Evolutionary conservation across 1,140 invertebrate species (phyloP).

Genomic region (Chironomus striatipennis): DNA sequence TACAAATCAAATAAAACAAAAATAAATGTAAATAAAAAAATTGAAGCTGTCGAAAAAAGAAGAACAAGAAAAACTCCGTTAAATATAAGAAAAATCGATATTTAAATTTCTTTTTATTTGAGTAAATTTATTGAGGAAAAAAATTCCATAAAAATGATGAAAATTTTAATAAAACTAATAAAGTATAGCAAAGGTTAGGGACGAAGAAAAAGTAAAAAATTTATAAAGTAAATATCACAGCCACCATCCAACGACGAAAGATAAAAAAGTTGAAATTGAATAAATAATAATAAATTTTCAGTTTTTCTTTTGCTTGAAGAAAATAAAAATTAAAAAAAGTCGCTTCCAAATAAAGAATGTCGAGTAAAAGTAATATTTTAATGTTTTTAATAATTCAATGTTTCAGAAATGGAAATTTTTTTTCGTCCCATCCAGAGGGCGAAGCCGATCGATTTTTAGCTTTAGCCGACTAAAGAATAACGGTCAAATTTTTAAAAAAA

Average conservation of each 20-base stretch:
- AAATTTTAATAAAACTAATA: neutral
- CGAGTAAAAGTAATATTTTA: neutral
- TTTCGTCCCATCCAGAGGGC: too few relatives aligned
- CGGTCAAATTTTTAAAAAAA: too few relatives aligned
- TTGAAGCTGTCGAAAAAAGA: neutral
- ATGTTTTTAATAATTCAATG: slow-evolving; percentile 11
- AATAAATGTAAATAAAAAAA: neutral
- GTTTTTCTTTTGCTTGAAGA: neutral
- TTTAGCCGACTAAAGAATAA: too few relatives aligned
- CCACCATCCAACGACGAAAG: too few relatives aligned
- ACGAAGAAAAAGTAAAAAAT: too few relatives aligned
- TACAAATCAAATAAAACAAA: neutral
- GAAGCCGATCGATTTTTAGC: too few relatives aligned
- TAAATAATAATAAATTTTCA: neutral
- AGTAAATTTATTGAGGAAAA: too few relatives aligned
- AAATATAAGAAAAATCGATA: neutral
- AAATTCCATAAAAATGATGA: neutral
- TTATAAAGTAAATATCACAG: too few relatives aligned
- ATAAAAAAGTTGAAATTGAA: neutral
- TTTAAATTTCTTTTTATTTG: too few relatives aligned
- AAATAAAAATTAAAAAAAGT: neutral
- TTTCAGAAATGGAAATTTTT: neutral
- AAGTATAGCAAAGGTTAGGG: neutral
- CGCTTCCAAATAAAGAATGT: neutral
- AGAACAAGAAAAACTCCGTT: neutral